Evolutionary conservation across 1,140 invertebrate species (phyloP), one percentile per base, ranked within the genome.

Genomic region (Nasonia vitripennis): DNA sequence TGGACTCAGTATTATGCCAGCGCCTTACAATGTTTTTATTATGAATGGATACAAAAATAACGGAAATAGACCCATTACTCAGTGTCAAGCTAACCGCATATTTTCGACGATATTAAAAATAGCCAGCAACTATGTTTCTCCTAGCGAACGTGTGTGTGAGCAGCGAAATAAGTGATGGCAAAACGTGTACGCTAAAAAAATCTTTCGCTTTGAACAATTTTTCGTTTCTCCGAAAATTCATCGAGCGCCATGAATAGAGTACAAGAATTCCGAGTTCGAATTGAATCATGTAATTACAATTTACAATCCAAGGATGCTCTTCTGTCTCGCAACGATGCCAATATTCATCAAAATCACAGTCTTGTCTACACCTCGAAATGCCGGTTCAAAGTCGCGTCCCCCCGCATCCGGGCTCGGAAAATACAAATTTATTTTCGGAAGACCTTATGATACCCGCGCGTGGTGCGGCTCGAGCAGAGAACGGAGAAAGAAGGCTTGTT

Each of bases 391-490:
- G 68, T 77, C 75, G 17, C 17, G 73, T 34, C 2, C 73, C 11
- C 0, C 31, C 27, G 34, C 34, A 14, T 17, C 31, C 75, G 75
- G 41, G 75, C 41, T n/a, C 20, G 23, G 75, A 48, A 77, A 77
- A 77, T 23, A 31, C 17, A 75, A 20, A 41, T 78, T 78, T 78
- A 78, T 78, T 78, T 78, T 55, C 20, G 31, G 62, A 48, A 55
- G 75, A 78, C 78, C 67, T 62, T 27, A 68, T 80, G 51, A 62
- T 55, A 62, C 45, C 6, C 55, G 20, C 45, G 37, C 34, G 2
- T 5, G 34, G 34, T 37, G 20, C 14, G 14, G 55, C 20, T n/a
- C 55, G 17, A 55, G 27, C 27, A 27, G 12, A 55, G 7, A 51
- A 41, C 11, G 6, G n/a, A n/a, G 23, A 68, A 84, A 79, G 83